Conservation (phyloP, 2,113 vertebrate genomes). For the Chroicocephalus ridibundus region DNA sequence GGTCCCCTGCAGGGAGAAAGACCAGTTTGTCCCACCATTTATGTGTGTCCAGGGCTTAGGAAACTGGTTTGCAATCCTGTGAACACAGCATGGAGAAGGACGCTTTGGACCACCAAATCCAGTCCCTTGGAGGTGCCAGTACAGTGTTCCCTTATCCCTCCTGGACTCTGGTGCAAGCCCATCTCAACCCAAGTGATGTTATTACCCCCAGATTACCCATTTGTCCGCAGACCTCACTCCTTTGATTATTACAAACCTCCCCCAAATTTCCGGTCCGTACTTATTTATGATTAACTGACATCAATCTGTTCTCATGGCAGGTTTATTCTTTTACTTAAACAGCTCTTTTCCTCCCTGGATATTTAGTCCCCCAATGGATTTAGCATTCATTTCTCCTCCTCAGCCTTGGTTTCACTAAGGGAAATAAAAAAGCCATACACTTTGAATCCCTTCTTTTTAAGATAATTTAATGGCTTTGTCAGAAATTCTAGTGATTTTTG, state of each 20-base stretch:
- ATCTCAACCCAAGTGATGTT: background rate
- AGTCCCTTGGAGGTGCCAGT: background rate
- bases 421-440: background rate
- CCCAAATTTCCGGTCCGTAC: background rate
- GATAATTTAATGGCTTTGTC: background rate
- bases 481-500: background rate
- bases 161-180: background rate
- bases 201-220: background rate
- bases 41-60: background rate
- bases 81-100: background rate
- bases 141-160: background rate
- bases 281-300: background rate
- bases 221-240: background rate
- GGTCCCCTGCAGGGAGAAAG: background rate
- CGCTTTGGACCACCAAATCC: background rate
- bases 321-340: background rate
- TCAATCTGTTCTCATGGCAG: background rate
- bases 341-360: background rate
- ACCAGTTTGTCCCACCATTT: background rate
- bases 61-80: background rate
- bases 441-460: background rate
- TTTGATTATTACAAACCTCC: background rate
- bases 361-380: background rate
- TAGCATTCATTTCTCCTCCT: background rate
- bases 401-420: background rate